Percentiles rank a stretch among this genome's conserved stretches.
Conservation (phyloP, 2,888 invertebrate species). For the Sarcophaga caerulescens region DNA sequence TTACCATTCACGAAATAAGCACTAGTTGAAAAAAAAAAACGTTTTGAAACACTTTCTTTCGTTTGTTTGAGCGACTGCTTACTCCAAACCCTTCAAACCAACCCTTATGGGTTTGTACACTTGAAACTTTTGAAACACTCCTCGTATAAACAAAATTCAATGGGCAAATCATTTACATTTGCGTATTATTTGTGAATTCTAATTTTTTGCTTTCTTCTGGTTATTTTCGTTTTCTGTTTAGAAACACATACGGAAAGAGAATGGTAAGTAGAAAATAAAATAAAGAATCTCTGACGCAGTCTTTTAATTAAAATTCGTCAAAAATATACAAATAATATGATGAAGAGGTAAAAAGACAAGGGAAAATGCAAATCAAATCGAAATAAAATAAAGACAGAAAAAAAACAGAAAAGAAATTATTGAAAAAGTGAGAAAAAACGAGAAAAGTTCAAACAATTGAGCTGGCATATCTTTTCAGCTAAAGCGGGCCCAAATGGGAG, state of each 20-base stretch:
- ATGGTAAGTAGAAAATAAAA: background rate
- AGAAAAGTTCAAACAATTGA: background rate
- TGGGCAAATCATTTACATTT: conserved; percentile 43
- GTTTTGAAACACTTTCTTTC: no score
- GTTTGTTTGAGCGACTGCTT: no score
- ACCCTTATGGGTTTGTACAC: no score
- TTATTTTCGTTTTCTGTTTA: conserved; percentile 31
- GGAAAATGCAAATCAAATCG: background rate
- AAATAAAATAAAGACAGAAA: conserved; percentile 23
- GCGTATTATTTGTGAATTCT: conserved; percentile 57
- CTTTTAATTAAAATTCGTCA: conserved; percentile 11
- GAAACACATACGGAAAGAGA: conserved; percentile 13
- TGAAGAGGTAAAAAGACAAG: background rate
- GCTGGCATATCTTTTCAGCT: background rate
- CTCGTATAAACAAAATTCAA: background rate
- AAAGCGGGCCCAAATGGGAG: background rate
- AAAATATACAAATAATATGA: conserved; percentile 12
- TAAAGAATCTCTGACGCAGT: conserved; percentile 2
- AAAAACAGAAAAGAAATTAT: background rate
- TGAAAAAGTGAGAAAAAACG: conserved; percentile 15
- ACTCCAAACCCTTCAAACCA: no score
- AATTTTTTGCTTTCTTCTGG: background rate
- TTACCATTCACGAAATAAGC: no score
- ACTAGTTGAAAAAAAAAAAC: no score
- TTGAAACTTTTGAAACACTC: no score